Base-by-base conservation (phyloP, 1,140 invertebrate species). In the Cherax quadricarinatus region DNA sequence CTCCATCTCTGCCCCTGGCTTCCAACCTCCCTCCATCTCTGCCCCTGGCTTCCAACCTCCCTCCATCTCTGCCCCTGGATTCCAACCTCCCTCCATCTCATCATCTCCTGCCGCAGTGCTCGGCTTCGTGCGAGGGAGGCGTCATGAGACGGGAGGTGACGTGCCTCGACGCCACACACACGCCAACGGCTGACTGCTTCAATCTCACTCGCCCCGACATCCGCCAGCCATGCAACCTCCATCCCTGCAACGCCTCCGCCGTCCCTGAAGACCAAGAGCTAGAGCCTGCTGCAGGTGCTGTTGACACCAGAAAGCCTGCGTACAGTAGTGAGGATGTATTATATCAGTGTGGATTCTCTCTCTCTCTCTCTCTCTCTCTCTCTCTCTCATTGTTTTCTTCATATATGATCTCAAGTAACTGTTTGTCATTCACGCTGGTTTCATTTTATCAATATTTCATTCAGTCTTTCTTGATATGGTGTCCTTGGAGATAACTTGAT, bases 121-220 rank as follows among this genome's bases (percentile, higher is more conserved):
- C 96, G 60, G 96, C 96, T 18, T 96, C 96, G 51, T 97, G 97
- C 95, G 97, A 97, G 10, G 95, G 96, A 91, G 97, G 97, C 92
- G 95, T 95, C 30, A 95, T 96, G 93, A 96, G 95, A 0, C 95
- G 96, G 84, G 95, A 95, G 87, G 94, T 96, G 79, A 95, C 95
- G 79, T 96, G 96, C 92, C 12, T 93, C 5, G 84, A 92, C 51
- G 30, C 88, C 14, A 24, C 24, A 49, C 60, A 79, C 4, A 79
- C 53, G 14, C 53, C 89, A 5, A 92, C 93, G 3, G 57, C 91
- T 5, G 90, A 93, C 21, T 93, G 93, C 75, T 48, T 18, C 51
- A 88, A 90, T 30, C 66, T 70, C 60, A 93, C 87, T 49, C 89
- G 79, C n/a, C 93, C 93, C n/a, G 83, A 62, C 62, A 57, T 88